These are phyloP conservation scores for Scomber colias DNA, from an alignment of 2,113 vertebrate genomes.

Conservation along the genomic window DNA sequence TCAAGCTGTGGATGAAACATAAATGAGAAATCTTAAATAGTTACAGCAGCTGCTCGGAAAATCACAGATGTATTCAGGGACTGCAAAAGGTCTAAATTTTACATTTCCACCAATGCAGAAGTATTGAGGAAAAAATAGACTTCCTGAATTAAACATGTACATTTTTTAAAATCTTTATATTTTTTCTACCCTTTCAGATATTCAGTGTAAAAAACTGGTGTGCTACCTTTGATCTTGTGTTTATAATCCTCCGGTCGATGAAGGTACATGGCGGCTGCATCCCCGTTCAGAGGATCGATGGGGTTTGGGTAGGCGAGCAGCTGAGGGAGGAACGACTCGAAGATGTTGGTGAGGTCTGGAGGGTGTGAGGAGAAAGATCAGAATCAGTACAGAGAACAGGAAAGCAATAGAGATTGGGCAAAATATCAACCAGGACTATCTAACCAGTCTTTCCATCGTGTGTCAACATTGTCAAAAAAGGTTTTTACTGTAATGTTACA, in stretches of 20 bases:
- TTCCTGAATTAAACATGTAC: neutral
- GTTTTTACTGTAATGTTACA: neutral
- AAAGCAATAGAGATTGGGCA: neutral
- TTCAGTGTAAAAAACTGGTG: neutral
- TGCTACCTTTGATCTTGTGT: slow-evolving; percentile 98
- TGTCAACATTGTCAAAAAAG: slow-evolving; percentile 36
- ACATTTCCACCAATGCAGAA: neutral
- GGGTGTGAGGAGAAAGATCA: slow-evolving; percentile 10
- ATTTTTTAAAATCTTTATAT: neutral
- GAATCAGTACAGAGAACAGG: slow-evolving; percentile 30
- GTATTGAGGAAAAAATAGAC: neutral
- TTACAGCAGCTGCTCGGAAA: neutral
- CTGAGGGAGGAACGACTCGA: slow-evolving; percentile 99
- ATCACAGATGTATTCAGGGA: neutral
- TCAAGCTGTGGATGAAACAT: too few relatives aligned
- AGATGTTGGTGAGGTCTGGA: slow-evolving; percentile 99
- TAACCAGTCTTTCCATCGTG: neutral
- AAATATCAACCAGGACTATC: neutral
- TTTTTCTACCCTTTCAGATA: neutral
- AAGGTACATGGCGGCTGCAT: slow-evolving; percentile 98
- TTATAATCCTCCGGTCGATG: slow-evolving; percentile 99
- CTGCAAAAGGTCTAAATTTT: neutral
- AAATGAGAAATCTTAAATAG: neutral
- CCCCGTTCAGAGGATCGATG: slow-evolving; percentile 97
- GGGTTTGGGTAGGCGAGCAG: slow-evolving; percentile 98